These are phyloP conservation scores for Chironomus riparius DNA, from an alignment of 2,888 invertebrate species.

Conservation along the genomic window DNA sequence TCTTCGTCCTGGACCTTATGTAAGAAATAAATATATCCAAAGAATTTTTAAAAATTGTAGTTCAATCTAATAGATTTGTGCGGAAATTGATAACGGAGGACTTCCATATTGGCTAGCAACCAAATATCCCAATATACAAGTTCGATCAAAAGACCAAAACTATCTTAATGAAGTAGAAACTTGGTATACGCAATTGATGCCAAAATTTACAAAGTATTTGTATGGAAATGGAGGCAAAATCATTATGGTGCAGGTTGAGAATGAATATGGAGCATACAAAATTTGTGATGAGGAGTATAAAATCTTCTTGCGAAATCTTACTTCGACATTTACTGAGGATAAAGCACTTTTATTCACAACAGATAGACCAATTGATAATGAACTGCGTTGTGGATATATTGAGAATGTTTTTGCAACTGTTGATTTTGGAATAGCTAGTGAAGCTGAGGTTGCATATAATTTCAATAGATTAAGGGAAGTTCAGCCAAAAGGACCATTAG, in stretches of 20 bases:
- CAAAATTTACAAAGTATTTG: constrained; percentile 42
- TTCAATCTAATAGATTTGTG: constrained; percentile 57
- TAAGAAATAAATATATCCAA: constrained; percentile 69
- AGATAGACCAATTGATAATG: constrained; percentile 51
- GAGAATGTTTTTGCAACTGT: constrained; percentile 64
- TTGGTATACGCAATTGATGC: constrained; percentile 48
- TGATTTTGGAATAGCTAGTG: constrained; percentile 57
- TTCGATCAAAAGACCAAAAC: constrained; percentile 58
- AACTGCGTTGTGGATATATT: constrained; percentile 58
- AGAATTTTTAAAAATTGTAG: background rate
- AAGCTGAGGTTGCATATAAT: constrained; percentile 31
- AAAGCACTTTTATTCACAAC: constrained; percentile 73
- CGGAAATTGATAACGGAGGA: constrained; percentile 83
- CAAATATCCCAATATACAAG: constrained; percentile 53
- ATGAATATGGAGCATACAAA: constrained; percentile 81
- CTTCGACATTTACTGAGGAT: constrained; percentile 48
- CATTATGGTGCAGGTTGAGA: constrained; percentile 85
- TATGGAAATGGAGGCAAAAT: constrained; percentile 73
- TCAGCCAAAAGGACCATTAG: constrained; percentile 64
- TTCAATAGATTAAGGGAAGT: constrained; percentile 42
- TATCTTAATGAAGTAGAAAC: constrained; percentile 47
- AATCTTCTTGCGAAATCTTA: constrained; percentile 55
- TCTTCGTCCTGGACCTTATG: constrained; percentile 72
- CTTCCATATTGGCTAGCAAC: constrained; percentile 65
- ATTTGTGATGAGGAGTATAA: constrained; percentile 64